Percentiles rank a stretch among this genome's conserved stretches.
These are phyloP conservation scores for Menidia menidia DNA, from an alignment of 2,797 vertebrate genomes.

Conservation along the genomic window DNA sequence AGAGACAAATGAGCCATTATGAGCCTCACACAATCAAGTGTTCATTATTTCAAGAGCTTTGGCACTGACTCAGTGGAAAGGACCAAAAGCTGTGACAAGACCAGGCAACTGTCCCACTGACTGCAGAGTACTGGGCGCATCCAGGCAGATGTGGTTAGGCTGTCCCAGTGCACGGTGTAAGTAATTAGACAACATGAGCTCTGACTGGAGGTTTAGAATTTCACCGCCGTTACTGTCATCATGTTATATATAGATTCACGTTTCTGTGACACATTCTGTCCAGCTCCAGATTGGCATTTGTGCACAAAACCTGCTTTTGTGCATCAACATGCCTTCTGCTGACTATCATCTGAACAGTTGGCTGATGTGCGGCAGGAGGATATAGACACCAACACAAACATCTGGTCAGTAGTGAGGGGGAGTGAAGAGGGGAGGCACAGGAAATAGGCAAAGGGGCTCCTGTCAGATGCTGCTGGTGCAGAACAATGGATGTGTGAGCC, in stretches of 20 bases:
- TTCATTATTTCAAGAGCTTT: constrained; percentile 57
- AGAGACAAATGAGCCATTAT: constrained; percentile 57
- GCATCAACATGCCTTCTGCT: constrained; percentile 56
- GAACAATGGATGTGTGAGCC: constrained; percentile 56
- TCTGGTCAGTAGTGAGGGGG: constrained; percentile 32
- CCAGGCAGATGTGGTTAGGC: constrained; percentile 46
- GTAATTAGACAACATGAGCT: constrained; percentile 35
- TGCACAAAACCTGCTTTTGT: constrained; percentile 21
- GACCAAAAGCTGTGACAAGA: constrained; percentile 53
- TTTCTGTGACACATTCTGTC: neutral
- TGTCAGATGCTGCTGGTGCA: constrained; percentile 68
- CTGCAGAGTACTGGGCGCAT: constrained; percentile 32
- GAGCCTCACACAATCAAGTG: constrained; percentile 40
- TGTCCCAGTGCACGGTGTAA: constrained; percentile 15
- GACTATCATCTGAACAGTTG: constrained; percentile 39
- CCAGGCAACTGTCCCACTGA: constrained; percentile 50
- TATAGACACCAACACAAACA: constrained; percentile 36
- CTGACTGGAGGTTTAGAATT: constrained; percentile 24
- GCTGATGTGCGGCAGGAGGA: constrained; percentile 35
- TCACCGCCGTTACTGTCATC: neutral
- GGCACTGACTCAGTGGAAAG: constrained; percentile 44
- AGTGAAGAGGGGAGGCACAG: constrained; percentile 23
- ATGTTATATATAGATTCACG: constrained; percentile 12
- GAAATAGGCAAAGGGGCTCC: constrained; percentile 30
- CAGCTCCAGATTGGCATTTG: neutral